Evolutionary conservation across 1,140 invertebrate species (phyloP).

Genomic region (Drosophila aff.): DNA sequence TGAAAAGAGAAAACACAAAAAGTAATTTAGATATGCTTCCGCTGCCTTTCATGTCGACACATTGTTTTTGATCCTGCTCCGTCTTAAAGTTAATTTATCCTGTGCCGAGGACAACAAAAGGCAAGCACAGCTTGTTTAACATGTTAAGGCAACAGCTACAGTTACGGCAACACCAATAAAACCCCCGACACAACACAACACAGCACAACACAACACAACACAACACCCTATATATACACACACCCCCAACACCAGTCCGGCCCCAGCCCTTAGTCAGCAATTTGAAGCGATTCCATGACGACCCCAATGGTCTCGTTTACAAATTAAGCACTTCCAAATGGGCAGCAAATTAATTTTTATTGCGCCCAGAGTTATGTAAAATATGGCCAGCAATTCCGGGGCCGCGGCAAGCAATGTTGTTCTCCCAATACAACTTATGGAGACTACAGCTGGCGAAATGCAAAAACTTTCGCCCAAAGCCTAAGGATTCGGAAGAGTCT

Average conservation of each 20-base stretch:
- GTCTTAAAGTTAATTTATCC: constrained; percentile 42
- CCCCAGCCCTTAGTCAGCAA: constrained; percentile 48
- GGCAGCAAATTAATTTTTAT: constrained; percentile 83
- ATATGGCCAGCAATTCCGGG: constrained; percentile 52
- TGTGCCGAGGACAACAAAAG: constrained; percentile 20
- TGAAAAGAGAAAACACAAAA: neutral
- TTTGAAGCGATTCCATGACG: constrained; percentile 55
- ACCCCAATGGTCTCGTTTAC: constrained; percentile 80
- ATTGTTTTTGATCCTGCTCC: constrained; percentile 4
- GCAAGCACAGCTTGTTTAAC: constrained; percentile 53
- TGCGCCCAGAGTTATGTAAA: constrained; percentile 80
- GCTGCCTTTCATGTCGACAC: constrained; percentile 20
- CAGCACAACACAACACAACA: no score
- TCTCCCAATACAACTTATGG: constrained; percentile 7
- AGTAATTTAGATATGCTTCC: constrained; percentile 6
- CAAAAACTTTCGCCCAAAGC: constrained; percentile 61
- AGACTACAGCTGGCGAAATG: constrained; percentile 52
- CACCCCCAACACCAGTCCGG: neutral
- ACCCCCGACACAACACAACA: constrained; percentile 11
- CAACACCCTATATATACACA: neutral
- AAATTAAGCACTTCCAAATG: constrained; percentile 83
- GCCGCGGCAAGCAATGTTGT: constrained; percentile 4
- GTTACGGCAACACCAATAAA: constrained; percentile 28
- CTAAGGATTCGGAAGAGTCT: constrained; percentile 13
- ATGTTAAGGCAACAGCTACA: constrained; percentile 50